Evolutionary conservation across 35 echinoderm and acorn worm genomes (phyloP), one percentile per base, ranked within the genome.

Genomic region (Eucidaris tribuloides): DNA sequence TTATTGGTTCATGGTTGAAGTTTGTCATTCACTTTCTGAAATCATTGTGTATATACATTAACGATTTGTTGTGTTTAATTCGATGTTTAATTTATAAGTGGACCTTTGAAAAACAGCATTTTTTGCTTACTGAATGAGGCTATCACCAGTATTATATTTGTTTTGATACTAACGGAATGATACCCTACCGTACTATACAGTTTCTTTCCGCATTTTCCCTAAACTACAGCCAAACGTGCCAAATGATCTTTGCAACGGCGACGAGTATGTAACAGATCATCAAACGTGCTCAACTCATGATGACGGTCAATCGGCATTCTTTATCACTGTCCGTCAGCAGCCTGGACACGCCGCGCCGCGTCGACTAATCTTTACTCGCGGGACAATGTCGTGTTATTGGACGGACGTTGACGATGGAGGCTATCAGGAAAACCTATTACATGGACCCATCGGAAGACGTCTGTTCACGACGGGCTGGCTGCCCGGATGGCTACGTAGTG

Each of bases 211-310:
- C 42, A 38, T 43, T 24, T 72, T 39, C 58, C 66, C 61, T n/a
- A n/a, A n/a, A n/a, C 36, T 63, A 15, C 80, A 99, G 94, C n/a
- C 90, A 23, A 87, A 90, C 25, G 83, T 91, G 46, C n/a, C 62
- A 89, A 39, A 82, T 99, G 45, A 41, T 99, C 23, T 99, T 93
- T 88, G 96, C 96, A 57, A 99, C 93, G 55, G n/a, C n/a, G n/a
- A n/a, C n/a, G 86, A 87, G 82, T 82, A 72, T n/a, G 96, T 93
- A 78, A 56, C 93, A 18, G 77, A 88, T 13, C 93, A 65, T 63
- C 93, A 29, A 85, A 85, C 85, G 89, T 83, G 3, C 72, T 46
- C 24, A 27, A 64, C 41, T 62, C 59, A 86, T 49, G 61, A 83
- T 27, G 76, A n/a, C n/a, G 81, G n/a, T 5, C 65, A 65, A 22